Evolutionary conservation across 2,797 vertebrate species (phyloP).

Genomic region (Lepilemur septentrionalis): DNA sequence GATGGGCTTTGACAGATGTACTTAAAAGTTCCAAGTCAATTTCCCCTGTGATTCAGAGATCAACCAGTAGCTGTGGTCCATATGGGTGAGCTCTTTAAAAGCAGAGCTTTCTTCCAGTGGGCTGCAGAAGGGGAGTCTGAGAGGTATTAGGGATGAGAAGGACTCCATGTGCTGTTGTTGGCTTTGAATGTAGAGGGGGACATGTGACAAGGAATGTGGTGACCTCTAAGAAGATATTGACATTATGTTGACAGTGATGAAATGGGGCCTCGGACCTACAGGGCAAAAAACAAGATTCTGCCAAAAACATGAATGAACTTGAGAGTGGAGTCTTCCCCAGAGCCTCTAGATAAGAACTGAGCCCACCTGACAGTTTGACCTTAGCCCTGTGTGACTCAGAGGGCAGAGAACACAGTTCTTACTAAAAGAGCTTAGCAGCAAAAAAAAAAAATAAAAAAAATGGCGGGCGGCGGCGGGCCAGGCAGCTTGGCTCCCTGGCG

Average conservation of each 20-base stretch:
- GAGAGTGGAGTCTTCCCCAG: background rate
- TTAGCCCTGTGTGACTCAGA: background rate
- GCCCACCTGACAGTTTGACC: background rate
- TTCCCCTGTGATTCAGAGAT: background rate
- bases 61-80: background rate
- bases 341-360: background rate
- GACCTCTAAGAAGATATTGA: background rate
- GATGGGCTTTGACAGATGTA: background rate
- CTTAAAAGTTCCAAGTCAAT: background rate
- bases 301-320: background rate
- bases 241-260: background rate
- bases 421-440: too few relatives aligned
- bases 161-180: background rate
- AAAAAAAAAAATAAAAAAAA: too few relatives aligned
- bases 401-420: background rate
- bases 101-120: background rate
- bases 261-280: background rate
- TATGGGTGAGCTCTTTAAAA: background rate
- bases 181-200: background rate
- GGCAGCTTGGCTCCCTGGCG: too few relatives aligned
- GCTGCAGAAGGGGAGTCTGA: background rate
- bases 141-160: background rate
- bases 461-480: too few relatives aligned
- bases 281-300: background rate
- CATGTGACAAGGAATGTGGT: too few relatives aligned